phyloP scores from a whole-genome alignment of 2,113 vertebrate genomes.

The Jacana jacana region DNA sequence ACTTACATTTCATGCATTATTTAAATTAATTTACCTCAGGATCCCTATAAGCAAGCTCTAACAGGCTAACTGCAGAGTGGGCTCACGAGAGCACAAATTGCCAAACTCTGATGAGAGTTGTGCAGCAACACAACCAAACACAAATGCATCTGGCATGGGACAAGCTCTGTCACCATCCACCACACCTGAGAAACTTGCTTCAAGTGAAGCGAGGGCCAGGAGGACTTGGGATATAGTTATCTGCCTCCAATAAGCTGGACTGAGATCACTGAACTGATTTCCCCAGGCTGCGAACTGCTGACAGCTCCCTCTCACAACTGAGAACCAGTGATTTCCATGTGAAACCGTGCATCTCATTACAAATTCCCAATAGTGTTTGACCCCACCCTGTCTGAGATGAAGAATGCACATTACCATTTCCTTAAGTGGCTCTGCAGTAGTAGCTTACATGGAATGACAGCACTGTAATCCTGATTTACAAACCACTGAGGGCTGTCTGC shows the following conservation, averaged over 20 bases:
- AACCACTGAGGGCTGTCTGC: neutral
- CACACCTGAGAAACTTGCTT: neutral
- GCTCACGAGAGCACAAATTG: neutral
- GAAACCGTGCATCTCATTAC: neutral
- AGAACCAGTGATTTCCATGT: neutral
- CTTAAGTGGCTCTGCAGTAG: neutral
- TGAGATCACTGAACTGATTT: neutral
- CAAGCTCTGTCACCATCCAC: neutral
- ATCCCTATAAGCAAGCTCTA: neutral
- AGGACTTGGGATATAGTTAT: neutral
- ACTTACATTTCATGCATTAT: neutral
- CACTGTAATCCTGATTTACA: neutral
- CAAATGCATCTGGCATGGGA: neutral
- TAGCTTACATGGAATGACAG: neutral
- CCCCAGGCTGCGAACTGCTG: neutral
- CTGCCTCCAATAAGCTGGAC: neutral
- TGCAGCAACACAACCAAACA: neutral
- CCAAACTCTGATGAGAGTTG: neutral
- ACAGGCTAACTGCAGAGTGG: neutral
- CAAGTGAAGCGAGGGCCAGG: neutral
- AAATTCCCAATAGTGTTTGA: neutral
- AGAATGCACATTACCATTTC: neutral
- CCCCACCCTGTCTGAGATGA: neutral
- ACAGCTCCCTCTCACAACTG: neutral
- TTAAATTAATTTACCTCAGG: neutral